Percentiles rank a stretch among this genome's conserved stretches.
Conservation (phyloP, 1,140 invertebrate species). For the Plodia interpunctella region DNA sequence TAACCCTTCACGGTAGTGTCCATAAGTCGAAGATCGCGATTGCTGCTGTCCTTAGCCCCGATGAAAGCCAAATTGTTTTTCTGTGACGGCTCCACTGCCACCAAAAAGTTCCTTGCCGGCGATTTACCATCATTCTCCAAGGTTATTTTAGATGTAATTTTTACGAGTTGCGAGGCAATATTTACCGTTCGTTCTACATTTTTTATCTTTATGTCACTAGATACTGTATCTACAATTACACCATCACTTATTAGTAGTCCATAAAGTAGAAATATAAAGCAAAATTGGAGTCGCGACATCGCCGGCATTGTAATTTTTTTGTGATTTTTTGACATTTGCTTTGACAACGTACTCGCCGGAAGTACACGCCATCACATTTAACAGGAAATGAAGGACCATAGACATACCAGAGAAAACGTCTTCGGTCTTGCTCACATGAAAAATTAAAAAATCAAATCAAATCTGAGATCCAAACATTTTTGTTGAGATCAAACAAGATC, state of each 20-base stretch:
- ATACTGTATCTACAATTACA: conserved; percentile 56
- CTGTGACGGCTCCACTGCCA: conserved; percentile 82
- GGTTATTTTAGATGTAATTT: conserved; percentile 87
- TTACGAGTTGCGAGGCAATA: conserved; percentile 91
- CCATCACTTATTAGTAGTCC: conserved; percentile 37
- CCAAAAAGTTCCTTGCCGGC: conserved; percentile 82
- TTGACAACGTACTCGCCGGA: conserved; percentile 43
- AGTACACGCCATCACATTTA: conserved; percentile 60
- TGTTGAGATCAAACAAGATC: no score
- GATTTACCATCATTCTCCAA: conserved; percentile 89
- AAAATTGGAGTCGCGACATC: conserved; percentile 56
- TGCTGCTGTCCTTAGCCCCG: conserved; percentile 81
- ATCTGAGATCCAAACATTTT: no score
- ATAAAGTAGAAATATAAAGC: conserved; percentile 48
- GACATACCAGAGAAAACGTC: no score
- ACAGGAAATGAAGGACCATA: conserved; percentile 18
- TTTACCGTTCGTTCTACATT: conserved; percentile 93
- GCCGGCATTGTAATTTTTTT: conserved; percentile 46
- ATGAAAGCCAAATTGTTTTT: conserved; percentile 85
- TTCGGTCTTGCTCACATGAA: no score
- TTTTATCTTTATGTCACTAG: conserved; percentile 82
- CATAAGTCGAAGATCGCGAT: conserved; percentile 79
- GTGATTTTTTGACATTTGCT: conserved; percentile 34
- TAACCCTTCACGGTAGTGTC: conserved; percentile 76
- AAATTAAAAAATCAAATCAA: no score